Evolutionary conservation across 2,888 invertebrate genomes (phyloP), one percentile per base, ranked within the genome.

Genomic region (Mantis religiosa): DNA sequence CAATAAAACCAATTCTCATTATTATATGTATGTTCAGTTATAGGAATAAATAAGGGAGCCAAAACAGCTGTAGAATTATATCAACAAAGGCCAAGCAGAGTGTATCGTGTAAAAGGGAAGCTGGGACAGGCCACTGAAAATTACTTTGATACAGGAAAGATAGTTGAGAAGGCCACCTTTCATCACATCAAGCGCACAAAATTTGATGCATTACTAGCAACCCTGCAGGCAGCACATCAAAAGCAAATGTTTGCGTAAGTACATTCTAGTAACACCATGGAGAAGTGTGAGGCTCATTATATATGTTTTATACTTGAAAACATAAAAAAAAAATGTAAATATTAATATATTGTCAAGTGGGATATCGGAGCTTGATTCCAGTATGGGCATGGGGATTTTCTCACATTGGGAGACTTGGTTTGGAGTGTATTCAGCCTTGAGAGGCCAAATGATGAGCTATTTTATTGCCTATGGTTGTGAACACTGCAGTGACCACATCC

Each of bases 171-270:
- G 91, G 94, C 97, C 0, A 95, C 95, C 0, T 97, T 94, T 92
- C 93, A 93, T 87, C 97, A 97, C 93, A 95, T 99, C 0, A 96
- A 94, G 9, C 94, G 95, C 88, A 94, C 94, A 82, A 95, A 95
- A 90, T 93, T 99, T 8, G 98, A 98, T 91, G 94, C 94, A 89
- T 92, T 98, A 28, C 94, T 98, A 28, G 95, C 97, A 2, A 94
- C 97, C 3, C 95, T 98, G 93, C 98, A 99, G 93, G 96, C 98
- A 0, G 95, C 96, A 8, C 98, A 98, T 93, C 98, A 98, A 92
- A 96, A 95, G 90, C 95, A 96, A 92, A 97, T 98, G 97, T 98
- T 96, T 92, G 95, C 97, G 97, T 97, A 94, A 94, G 96, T 94
- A 54, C 14, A 85, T 30, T 30, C 41, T 41, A 12, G 12, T 41